These are phyloP conservation scores for Chloroceryle amazona DNA, from an alignment of 2,797 vertebrate genomes.

Conservation along the genomic window DNA sequence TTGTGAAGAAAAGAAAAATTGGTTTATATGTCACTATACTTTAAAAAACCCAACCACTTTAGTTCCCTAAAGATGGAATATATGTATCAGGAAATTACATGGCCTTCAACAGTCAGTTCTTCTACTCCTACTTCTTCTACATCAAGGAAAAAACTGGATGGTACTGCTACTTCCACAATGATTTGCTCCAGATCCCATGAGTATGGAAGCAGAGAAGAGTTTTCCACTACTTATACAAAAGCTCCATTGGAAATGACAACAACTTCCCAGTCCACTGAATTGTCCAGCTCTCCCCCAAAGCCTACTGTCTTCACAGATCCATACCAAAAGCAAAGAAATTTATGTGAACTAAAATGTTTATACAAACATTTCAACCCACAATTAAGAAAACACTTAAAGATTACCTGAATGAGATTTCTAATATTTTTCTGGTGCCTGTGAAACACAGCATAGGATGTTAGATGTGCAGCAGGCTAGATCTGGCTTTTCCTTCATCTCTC, in stretches of 20 bases:
- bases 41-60: slow-evolving; percentile 20
- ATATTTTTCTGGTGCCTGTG: slow-evolving; percentile 78
- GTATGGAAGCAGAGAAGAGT: slow-evolving; percentile 83
- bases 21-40: not conserved
- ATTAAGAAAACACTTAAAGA: slow-evolving; percentile 89
- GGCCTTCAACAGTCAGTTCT: slow-evolving; percentile 79
- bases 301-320: slow-evolving; percentile 80
- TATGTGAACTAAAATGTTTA: slow-evolving; percentile 88
- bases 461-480: slow-evolving; percentile 85
- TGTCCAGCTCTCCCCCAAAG: slow-evolving; percentile 68
- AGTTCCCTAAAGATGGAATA: slow-evolving; percentile 87
- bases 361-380: slow-evolving; percentile 91
- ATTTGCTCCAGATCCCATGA: slow-evolving; percentile 59
- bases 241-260: slow-evolving; percentile 78
- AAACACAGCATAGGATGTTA: slow-evolving; percentile 74
- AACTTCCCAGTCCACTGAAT: slow-evolving; percentile 83
- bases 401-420: slow-evolving; percentile 82
- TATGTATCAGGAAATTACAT: slow-evolving; percentile 84
- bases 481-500: slow-evolving; percentile 81
- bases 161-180: slow-evolving; percentile 33
- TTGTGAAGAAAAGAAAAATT: not conserved
- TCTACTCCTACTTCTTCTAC: slow-evolving; percentile 72
- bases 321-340: slow-evolving; percentile 87
- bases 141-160: slow-evolving; percentile 54
- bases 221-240: slow-evolving; percentile 86